Conservation (phyloP, 2,888 invertebrate genomes). For the Marronus borbonicus region DNA sequence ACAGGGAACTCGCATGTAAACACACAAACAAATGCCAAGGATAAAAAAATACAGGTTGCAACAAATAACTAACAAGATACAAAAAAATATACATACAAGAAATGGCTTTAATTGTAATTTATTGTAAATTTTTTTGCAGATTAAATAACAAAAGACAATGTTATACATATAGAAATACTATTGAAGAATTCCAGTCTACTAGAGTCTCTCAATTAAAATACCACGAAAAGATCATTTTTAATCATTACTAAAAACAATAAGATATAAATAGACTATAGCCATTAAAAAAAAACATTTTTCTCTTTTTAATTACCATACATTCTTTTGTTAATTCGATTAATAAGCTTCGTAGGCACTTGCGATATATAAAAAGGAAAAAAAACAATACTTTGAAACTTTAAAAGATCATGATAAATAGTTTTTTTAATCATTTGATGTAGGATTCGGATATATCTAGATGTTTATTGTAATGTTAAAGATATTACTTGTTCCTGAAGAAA, state of each 20-base stretch:
- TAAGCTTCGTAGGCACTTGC: constrained; percentile 30
- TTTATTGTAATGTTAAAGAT: background rate
- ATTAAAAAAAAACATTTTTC: background rate
- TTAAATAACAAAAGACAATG: too few species aligned
- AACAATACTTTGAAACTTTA: background rate
- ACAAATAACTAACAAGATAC: constrained; percentile 25
- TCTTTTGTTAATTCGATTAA: background rate
- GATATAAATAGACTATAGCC: too few species aligned
- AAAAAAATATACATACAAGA: background rate
- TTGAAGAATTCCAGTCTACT: too few species aligned
- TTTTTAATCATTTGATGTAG: constrained; percentile 14
- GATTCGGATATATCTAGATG: constrained; percentile 7
- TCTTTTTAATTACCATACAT: background rate
- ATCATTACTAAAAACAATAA: too few species aligned
- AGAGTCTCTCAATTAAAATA: too few species aligned
- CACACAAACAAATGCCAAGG: constrained; percentile 3
- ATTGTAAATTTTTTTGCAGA: too few species aligned
- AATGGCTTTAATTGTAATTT: constrained; percentile 42
- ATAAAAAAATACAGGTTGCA: background rate
- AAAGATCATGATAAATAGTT: background rate
- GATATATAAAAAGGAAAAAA: background rate
- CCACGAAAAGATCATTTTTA: too few species aligned
- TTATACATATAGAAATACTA: too few species aligned
- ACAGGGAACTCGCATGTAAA: background rate
- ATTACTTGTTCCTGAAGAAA: too few species aligned